These are phyloP conservation scores for Carabus problematicus DNA, from an alignment of 2,888 invertebrate species.

Conservation along the genomic window DNA sequence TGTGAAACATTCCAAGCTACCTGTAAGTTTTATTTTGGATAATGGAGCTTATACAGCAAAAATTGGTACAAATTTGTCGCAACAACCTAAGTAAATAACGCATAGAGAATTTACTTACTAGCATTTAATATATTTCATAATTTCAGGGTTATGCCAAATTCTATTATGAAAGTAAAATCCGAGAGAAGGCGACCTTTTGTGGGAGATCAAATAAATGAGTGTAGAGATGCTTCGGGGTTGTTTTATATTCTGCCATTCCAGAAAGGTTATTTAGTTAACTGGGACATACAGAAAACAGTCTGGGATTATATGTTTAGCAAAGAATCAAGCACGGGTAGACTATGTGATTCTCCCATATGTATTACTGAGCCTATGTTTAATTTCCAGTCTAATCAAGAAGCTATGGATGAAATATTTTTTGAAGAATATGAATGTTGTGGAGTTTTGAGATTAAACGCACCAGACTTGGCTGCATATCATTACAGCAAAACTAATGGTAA, in stretches of 20 bases:
- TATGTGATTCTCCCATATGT: constrained; percentile 80
- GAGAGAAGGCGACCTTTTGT: constrained; percentile 93
- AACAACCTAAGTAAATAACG: constrained; percentile 67
- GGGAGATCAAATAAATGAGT: constrained; percentile 94
- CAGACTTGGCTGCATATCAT: constrained; percentile 79
- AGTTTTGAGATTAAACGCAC: constrained; percentile 79
- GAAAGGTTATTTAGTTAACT: constrained; percentile 93
- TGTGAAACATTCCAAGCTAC: background rate
- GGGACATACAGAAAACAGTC: constrained; percentile 94
- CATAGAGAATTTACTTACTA: background rate
- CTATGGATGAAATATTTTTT: constrained; percentile 94
- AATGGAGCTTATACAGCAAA: constrained; percentile 90
- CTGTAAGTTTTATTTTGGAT: constrained; percentile 62
- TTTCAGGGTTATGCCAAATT: constrained; percentile 83
- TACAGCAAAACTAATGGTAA: constrained; percentile 55
- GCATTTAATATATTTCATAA: constrained; percentile 31
- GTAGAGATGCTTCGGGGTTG: constrained; percentile 92
- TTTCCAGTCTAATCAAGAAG: constrained; percentile 91
- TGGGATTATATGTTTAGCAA: constrained; percentile 96
- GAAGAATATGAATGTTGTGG: constrained; percentile 95
- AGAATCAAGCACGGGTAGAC: constrained; percentile 79
- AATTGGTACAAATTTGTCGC: constrained; percentile 77
- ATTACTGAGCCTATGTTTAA: constrained; percentile 95
- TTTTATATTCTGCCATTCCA: constrained; percentile 95
- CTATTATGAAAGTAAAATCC: constrained; percentile 97